Evolutionary conservation across 2,113 vertebrate species (phyloP).

Genomic region (Chionis minor): DNA sequence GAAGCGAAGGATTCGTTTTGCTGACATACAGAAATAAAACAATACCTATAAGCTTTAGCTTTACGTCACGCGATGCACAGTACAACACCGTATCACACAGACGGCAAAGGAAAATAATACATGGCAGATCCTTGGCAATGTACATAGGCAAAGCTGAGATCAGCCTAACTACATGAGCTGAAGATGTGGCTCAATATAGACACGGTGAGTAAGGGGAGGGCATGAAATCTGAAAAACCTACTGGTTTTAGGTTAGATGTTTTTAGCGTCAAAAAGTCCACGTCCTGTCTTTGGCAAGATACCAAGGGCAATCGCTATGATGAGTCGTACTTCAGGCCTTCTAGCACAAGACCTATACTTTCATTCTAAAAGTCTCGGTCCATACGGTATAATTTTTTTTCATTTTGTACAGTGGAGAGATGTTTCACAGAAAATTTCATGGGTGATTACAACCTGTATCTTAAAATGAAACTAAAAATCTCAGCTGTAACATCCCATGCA

Average conservation of each 20-base stretch:
- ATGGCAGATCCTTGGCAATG: background rate
- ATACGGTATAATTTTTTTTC: background rate
- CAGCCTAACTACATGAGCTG: background rate
- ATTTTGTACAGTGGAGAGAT: background rate
- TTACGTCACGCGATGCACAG: background rate
- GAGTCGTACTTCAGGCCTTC: background rate
- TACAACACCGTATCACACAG: rapidly evolving
- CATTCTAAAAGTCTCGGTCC: background rate
- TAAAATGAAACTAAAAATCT: background rate
- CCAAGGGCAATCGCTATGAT: background rate
- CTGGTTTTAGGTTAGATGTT: background rate
- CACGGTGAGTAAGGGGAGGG: rapidly evolving
- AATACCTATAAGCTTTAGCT: background rate
- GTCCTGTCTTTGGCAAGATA: background rate
- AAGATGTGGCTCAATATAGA: background rate
- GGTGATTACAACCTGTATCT: background rate
- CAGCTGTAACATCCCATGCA: background rate
- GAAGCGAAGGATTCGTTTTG: background rate
- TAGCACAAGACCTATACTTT: background rate
- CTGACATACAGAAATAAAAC: background rate
- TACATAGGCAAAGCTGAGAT: background rate
- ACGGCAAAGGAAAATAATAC: background rate
- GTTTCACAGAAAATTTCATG: background rate
- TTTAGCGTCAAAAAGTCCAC: background rate
- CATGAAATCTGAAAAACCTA: background rate